Evolutionary conservation across 1,140 invertebrate species (phyloP).

Genomic region (Macrobrachium rosenbergii): DNA sequence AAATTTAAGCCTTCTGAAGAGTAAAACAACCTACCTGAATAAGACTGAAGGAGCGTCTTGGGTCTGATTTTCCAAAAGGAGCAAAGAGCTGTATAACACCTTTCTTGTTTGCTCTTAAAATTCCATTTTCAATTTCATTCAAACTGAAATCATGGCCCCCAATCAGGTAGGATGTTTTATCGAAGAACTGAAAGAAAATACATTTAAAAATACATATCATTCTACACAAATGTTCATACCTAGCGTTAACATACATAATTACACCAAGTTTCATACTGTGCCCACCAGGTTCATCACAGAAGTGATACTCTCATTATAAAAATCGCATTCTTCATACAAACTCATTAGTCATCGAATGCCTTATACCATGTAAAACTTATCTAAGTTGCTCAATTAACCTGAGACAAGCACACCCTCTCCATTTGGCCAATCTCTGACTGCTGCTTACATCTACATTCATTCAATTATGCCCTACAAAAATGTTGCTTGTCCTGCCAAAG

Average conservation of each 20-base stretch:
- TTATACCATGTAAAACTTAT: no score
- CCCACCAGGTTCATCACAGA: no score
- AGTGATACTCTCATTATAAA: no score
- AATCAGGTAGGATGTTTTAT: conserved; percentile 55
- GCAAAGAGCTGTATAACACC: conserved; percentile 50
- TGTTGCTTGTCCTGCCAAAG: no score
- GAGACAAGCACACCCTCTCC: no score
- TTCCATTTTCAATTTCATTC: conserved; percentile 66
- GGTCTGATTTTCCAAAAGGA: conserved; percentile 61
- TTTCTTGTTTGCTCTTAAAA: conserved; percentile 54
- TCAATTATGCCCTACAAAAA: no score
- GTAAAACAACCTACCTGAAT: conserved; percentile 31
- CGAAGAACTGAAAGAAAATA: conserved; percentile 56
- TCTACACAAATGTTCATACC: background rate
- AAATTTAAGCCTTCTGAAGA: no score
- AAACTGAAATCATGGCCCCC: conserved; percentile 56
- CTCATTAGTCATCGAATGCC: no score
- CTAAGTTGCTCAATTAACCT: no score
- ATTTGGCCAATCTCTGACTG: no score
- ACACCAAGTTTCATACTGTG: background rate
- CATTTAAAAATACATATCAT: background rate
- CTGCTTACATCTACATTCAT: no score
- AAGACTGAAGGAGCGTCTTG: conserved; percentile 33
- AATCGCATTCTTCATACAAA: no score
- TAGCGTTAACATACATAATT: background rate